Base-by-base conservation (phyloP, 2,888 invertebrate species). In the Drosophila anomelani region DNA sequence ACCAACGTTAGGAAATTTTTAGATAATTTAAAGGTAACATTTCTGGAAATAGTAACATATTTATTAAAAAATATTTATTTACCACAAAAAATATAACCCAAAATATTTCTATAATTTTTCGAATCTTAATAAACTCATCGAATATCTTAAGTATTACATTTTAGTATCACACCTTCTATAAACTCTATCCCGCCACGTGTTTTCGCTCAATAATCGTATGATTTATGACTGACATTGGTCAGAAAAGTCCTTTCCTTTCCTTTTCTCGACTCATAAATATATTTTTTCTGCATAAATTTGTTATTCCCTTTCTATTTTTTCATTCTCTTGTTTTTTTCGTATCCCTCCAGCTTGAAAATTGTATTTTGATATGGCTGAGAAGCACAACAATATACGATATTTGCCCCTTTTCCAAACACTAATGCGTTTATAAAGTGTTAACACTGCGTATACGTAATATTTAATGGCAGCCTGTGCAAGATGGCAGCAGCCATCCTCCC, bases 341-440 rank as follows among this genome's bases (percentile, higher is more conserved):
- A 66, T 77, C 77, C 57, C 78, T 75, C 51, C 51, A 71, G 76
- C 67, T 80, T 73, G 75, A 77, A 89, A 89, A 85, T 85, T 73
- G 64, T 78, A 53, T 85, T 88, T 84, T 87, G 78, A 85, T 85
- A 67, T 71, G 76, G 61, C 70, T 49, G 9, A 17, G 26, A 12
- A 17, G 17, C 39, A 12, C 26, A 34, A 20, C 6, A 41, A 62
- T 63, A 47, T 38, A 23, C 29, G 32, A 51, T 53, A 67, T 69
- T 68, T 41, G 59, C 26, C 58, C 53, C 20, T 41, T 53, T 55
- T 38, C 13, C 17, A 36, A 55, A 34, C 55, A 74, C 87, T 81
- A 89, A 89, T 89, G 77, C 75, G 81, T 81, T 87, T 88, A 85
- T 88, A 88, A 85, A 88, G 85, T 85, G 85, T 76, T 88, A 88